Base-by-base conservation (phyloP, 2,797 vertebrate genomes). In the Enteromius viviparus region DNA sequence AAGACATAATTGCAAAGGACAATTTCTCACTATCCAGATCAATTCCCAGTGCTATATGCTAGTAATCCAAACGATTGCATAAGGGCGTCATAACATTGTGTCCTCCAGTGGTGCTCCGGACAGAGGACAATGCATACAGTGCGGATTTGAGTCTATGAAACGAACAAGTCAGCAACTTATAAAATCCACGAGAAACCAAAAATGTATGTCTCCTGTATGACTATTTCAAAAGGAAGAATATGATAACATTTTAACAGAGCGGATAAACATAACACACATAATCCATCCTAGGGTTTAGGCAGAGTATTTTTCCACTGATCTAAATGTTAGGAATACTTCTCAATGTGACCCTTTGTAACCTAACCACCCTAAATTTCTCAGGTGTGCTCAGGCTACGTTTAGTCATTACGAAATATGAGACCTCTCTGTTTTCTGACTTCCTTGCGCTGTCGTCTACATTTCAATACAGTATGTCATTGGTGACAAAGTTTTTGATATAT, bases 1-100 rank as follows among this genome's bases (percentile, higher is more conserved):
- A 64, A 80, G 82, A 82, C 68, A 79, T 76, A 68, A 86, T 75
- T 69, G n/a, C 64, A 45, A 83, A 83, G 81, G 60, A 83, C 84
- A 71, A 62, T 81, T 81, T 85, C 83, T 85, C 77, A 83, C 74
- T 58, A 72, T 76, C 42, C 66, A 12, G 64, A 65, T 83, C 47
- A 71, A 78, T 77, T 83, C 81, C 78, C 72, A 81, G 66, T 78
- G 58, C 64, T 76, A 80, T 69, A 62, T 29, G 17, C 42, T 53
- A 72, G 64, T 76, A 76, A 80, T 83, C 53, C 29, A 32, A 66
- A 74, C 55, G 19, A n/a, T 84, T 84, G 51, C 79, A 69, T 78
- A 83, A 85, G 83, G 78, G 55, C 23, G 21, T 69, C 15, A 47
- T 76, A 60, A 78, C 77, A 68, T 70, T 83, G 78, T 76, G 77